Evolutionary conservation across 2,888 invertebrate species (phyloP).

Genomic region (Odontocerum albicorne): DNA sequence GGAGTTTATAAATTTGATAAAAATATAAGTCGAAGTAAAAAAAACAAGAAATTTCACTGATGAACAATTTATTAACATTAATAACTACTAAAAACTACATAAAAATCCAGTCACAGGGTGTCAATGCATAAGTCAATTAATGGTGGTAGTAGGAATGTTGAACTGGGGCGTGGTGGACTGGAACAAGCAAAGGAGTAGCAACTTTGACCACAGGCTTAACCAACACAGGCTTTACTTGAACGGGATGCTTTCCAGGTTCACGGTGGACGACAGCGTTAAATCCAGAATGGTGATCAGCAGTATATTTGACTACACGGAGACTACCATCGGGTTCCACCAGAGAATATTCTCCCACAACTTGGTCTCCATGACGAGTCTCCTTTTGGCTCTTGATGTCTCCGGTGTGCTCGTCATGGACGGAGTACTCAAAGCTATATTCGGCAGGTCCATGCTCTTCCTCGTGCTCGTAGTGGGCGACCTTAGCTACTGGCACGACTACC

Average conservation of each 20-base stretch:
- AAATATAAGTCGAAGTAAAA: too few relatives aligned
- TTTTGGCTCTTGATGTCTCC: slow-evolving; percentile 51
- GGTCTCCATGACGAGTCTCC: slow-evolving; percentile 50
- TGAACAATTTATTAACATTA: too few relatives aligned
- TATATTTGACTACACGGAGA: slow-evolving; percentile 48
- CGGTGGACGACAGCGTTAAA: slow-evolving; percentile 53
- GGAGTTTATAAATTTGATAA: too few relatives aligned
- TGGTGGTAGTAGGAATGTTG: slow-evolving; percentile 1
- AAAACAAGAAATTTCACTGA: too few relatives aligned
- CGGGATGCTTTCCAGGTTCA: slow-evolving; percentile 38
- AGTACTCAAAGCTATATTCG: slow-evolving; percentile 24
- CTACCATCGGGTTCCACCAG: slow-evolving; percentile 54
- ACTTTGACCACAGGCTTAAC: slow-evolving; percentile 5
- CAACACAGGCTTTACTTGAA: slow-evolving; percentile 25
- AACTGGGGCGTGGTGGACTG: slow-evolving; percentile 4
- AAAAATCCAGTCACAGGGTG: too few relatives aligned
- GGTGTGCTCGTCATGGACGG: slow-evolving; percentile 40
- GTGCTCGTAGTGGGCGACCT: slow-evolving; percentile 15
- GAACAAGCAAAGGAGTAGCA: not conserved
- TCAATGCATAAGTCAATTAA: too few relatives aligned
- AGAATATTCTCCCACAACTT: slow-evolving; percentile 52
- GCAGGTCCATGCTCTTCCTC: slow-evolving; percentile 15
- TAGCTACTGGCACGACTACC: slow-evolving; percentile 24
- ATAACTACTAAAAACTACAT: too few relatives aligned
- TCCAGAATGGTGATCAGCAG: slow-evolving; percentile 56